phyloP scores from a whole-genome alignment of 2,888 invertebrate species.

The Theretra japonica region DNA sequence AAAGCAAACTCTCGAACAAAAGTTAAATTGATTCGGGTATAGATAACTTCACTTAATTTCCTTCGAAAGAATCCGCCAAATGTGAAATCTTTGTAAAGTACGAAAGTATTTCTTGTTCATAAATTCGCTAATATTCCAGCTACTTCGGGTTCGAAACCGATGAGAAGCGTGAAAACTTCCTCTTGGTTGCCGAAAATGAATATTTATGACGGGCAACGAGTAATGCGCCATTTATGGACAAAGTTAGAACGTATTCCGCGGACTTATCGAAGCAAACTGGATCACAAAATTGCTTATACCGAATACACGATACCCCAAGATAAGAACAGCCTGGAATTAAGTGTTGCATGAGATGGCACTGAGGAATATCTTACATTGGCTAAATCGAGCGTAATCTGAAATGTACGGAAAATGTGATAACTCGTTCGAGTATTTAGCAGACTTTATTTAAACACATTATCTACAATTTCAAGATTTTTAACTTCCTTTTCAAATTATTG shows the following conservation, averaged over 20 bases:
- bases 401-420: background rate
- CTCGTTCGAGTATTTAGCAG: background rate
- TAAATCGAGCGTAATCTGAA: background rate
- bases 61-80: conserved; percentile 37
- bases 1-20: conserved; percentile 29
- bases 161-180: conserved; percentile 76
- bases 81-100: conserved; percentile 58
- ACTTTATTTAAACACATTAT: too few species aligned
- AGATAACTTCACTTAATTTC: conserved; percentile 53
- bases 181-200: conserved; percentile 79
- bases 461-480: too few species aligned
- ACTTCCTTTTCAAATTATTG: too few species aligned
- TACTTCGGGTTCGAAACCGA: conserved; percentile 63
- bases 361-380: background rate
- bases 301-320: conserved; percentile 1
- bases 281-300: conserved; percentile 49
- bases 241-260: conserved; percentile 76
- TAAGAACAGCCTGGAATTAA: background rate
- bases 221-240: conserved; percentile 80
- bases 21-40: conserved; percentile 39
- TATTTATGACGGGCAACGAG: conserved; percentile 80
- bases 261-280: conserved; percentile 71
- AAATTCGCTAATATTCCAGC: conserved; percentile 80
- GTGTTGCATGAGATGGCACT: background rate
- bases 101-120: conserved; percentile 75